Conservation (phyloP, 2,113 vertebrate genomes). For the Lepidothrix coronata region DNA sequence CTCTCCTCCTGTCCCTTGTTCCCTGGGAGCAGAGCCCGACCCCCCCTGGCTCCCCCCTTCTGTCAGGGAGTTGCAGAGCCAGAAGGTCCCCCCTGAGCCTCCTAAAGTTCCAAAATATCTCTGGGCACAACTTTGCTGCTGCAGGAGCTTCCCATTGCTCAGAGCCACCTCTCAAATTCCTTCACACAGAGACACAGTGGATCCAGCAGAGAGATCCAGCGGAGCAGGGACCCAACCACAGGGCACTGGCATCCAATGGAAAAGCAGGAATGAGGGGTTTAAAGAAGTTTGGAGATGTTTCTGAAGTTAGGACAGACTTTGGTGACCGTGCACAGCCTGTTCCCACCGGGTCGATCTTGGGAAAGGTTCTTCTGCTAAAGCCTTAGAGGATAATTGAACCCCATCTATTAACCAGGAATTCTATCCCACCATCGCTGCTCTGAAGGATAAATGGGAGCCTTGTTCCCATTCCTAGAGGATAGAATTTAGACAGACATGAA, state of each 20-base stretch:
- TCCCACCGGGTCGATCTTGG: background rate
- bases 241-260: background rate
- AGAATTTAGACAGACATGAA: background rate
- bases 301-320: background rate
- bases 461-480: background rate
- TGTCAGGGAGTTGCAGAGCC: background rate
- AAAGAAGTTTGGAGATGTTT: background rate
- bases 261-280: background rate
- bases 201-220: background rate
- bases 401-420: background rate
- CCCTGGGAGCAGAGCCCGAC: background rate
- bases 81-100: fast-evolving
- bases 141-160: background rate
- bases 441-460: background rate
- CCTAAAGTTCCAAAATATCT: background rate
- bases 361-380: background rate
- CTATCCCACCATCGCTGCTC: background rate
- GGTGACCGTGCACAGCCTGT: background rate
- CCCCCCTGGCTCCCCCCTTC: fast-evolving
- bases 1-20: fast-evolving
- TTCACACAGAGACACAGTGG: background rate
- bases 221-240: background rate
- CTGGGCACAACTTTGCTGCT: background rate
- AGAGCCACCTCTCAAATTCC: background rate
- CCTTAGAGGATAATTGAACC: background rate